A percentile compares a stretch with the other conserved stretches of the same genome.
These are phyloP conservation scores for Vannuccia rotundouncinata DNA, from an alignment of 2,888 invertebrate species.

Conservation along the genomic window DNA sequence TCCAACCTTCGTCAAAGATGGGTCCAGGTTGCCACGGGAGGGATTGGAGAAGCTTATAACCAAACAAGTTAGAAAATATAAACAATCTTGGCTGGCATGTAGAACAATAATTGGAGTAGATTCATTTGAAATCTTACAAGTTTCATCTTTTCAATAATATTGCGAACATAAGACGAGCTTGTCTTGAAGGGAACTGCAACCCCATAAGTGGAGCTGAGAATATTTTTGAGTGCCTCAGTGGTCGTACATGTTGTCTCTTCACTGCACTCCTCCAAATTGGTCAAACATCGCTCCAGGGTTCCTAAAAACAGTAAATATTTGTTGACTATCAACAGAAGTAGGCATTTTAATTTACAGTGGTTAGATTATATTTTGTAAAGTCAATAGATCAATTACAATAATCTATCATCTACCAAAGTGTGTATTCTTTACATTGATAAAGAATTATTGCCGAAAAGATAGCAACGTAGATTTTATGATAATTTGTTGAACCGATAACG, in stretches of 20 bases:
- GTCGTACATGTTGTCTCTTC: slow-evolving; percentile 57
- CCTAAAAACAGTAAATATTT: slow-evolving; percentile 8
- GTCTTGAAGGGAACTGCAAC: slow-evolving; percentile 64
- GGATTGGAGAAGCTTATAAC: slow-evolving; percentile 60
- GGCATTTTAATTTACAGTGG: too few species aligned
- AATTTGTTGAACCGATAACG: too few species aligned
- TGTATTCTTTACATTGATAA: too few species aligned
- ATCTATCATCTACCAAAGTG: too few species aligned
- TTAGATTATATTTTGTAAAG: too few species aligned
- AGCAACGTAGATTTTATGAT: too few species aligned
- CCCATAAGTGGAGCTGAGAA: slow-evolving; percentile 67
- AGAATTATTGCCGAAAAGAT: too few species aligned
- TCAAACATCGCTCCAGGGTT: slow-evolving; percentile 29
- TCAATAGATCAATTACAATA: too few species aligned
- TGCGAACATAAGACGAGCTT: slow-evolving; percentile 64
- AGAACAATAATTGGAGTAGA: too few species aligned
- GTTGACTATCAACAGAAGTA: too few species aligned
- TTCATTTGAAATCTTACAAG: too few species aligned
- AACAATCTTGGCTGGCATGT: neutral
- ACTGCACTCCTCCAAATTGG: neutral
- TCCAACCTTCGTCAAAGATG: slow-evolving; percentile 62
- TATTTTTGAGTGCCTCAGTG: slow-evolving; percentile 67
- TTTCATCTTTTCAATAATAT: slow-evolving; percentile 65
- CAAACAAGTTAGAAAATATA: neutral
- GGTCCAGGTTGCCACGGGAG: slow-evolving; percentile 63